Base-by-base conservation (phyloP, 2,888 invertebrate species). In the Chorisops tibialis region DNA sequence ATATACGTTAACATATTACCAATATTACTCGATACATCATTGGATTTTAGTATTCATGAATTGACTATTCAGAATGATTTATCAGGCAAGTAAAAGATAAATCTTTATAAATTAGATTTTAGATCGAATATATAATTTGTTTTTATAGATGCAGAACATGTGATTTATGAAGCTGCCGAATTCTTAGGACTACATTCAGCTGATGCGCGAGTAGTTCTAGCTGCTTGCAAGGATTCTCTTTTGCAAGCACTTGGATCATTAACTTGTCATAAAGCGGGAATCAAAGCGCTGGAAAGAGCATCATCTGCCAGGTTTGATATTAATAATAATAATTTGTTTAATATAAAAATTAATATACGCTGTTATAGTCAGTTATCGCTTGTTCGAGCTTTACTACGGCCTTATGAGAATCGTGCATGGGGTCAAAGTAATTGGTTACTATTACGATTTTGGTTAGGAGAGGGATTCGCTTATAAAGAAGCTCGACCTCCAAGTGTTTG, bases 391-490 rank as follows among this genome's bases (percentile, higher is more conserved):
- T 75, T 92, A 63, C 75, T 92, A 21, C 82, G 86, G 6, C 91
- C 91, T 0, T 91, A 91, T 71, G 89, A 90, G 75, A 89, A 89
- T 74, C 81, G 91, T 37, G 88, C 90, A 1, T 85, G 88, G 88
- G 91, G 90, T 14, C 91, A 91, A 71, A 89, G 88, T 52, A 92
- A 92, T 79, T 92, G 91, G 89, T 85, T 92, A 65, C 79, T 92
- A 39, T 85, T 91, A 16, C 79, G 91, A 56, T 88, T 92, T 72
- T 92, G 92, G 92, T 87, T 91, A 71, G 92, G 92, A 0, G 82
- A 87, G 66, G 92, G 91, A 0, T 91, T 88, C 74, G 91, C 88
- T 0, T 91, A 88, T 75, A 82, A 88, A 11, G 83, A 85, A 79
- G 63, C 84, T 72, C 73, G 83, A 71, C 82, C 82, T 76, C 63